Evolutionary conservation across 2,113 vertebrate species (phyloP), one percentile per base, ranked within the genome.

Genomic region (Thamnaconus septentrionalis): DNA sequence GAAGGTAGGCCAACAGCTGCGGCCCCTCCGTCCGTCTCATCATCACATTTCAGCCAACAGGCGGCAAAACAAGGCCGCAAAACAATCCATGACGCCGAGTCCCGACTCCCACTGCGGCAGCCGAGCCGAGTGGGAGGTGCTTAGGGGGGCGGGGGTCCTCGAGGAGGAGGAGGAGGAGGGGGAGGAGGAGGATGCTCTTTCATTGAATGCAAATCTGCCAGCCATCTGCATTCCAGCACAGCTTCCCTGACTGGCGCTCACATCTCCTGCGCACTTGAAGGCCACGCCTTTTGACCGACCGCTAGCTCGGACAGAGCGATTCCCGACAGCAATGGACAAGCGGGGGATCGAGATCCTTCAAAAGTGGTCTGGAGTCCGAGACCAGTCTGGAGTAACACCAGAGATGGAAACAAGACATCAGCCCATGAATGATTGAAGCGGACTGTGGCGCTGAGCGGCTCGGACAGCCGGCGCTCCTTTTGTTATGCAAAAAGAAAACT

Each of bases 1-100:
- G 78, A 78, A 80, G 87, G 86, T 83, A 80, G 77, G 85, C 73
- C 87, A 83, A 84, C 89, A 90, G 87, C 89, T 90, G 89, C 64
- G 85, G 64, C 73, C 69, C 77, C 6, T 52, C 59, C 59, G 78
- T 67, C 66, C 60, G 70, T 31, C 18, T 31, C 18, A 89, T 90
- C 78, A 88, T 88, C 81, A 78, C 83, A 84, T 88, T 91, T 87
- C 78, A 79, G 66, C 71, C 66, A 31, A 55, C 80, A 78, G 81
- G 81, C 46, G 9, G 66, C 75, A 70, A 85, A 31, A 84, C 61
- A 76, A 78, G 80, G 53, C 53, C n/a, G 68, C 80, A 79, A 31
- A 85, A 81, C 76, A 85, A 80, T 79, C 67, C 70, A 61, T 71
- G 60, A 73, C 71, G 69, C 73, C 47, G 60, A 46, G 63, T 40